phyloP scores from a whole-genome alignment of 2,888 invertebrate species.

The Pollenia amentaria region DNA sequence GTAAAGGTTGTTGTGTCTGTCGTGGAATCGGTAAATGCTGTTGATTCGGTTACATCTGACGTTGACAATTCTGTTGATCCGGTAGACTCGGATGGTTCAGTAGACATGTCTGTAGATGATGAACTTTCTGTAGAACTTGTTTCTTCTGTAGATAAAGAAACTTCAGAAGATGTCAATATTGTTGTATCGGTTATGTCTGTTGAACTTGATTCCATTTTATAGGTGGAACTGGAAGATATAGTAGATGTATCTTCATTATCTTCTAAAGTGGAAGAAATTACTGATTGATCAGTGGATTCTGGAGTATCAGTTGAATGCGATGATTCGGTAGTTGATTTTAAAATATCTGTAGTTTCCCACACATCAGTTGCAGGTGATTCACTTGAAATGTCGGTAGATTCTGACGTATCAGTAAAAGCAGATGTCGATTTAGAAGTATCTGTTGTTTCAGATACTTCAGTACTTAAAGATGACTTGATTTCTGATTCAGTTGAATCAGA shows the following conservation, averaged over 20 bases:
- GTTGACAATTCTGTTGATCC: slow-evolving; percentile 25
- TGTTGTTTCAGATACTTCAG: slow-evolving; percentile 69
- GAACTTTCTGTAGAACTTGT: slow-evolving; percentile 31
- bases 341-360: slow-evolving; percentile 50
- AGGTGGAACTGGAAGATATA: slow-evolving; percentile 15
- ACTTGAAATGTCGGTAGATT: slow-evolving; percentile 27
- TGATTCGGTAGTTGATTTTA: slow-evolving; percentile 75
- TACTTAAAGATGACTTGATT: not conserved
- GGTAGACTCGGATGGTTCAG: slow-evolving; percentile 51
- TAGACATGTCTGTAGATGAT: slow-evolving; percentile 24
- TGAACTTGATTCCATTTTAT: slow-evolving; percentile 15
- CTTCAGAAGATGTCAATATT: slow-evolving; percentile 62
- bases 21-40: slow-evolving; percentile 34
- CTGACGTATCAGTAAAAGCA: slow-evolving; percentile 20
- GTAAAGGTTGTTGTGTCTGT: slow-evolving; percentile 37
- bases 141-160: slow-evolving; percentile 40
- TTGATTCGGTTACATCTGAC: not conserved
- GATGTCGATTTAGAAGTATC: slow-evolving; percentile 62
- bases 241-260: slow-evolving; percentile 33
- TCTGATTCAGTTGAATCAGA: slow-evolving; percentile 9
- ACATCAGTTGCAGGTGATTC: slow-evolving; percentile 69
- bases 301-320: slow-evolving; percentile 70
- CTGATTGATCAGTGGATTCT: slow-evolving; percentile 17
- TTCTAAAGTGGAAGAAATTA: slow-evolving; percentile 23
- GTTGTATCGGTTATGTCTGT: not conserved